phyloP scores from a whole-genome alignment of 2,888 invertebrate species.

The Andrena fulva region DNA sequence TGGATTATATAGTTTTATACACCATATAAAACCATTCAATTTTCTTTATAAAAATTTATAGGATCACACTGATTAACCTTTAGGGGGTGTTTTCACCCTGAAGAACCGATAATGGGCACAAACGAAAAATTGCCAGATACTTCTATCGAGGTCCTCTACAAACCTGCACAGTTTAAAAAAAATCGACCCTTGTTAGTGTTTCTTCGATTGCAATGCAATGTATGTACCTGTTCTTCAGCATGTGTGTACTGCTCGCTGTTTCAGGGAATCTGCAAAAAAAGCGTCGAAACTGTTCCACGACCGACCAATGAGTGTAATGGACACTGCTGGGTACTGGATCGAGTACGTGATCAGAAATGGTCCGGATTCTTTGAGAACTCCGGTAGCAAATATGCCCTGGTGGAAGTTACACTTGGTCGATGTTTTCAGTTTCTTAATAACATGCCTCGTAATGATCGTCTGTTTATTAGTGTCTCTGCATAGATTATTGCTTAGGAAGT shows the following conservation, averaged over 20 bases:
- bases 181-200: no score
- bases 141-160: no score
- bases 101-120: no score
- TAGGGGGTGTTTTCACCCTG: no score
- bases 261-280: slow-evolving; percentile 61
- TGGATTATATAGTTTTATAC: no score
- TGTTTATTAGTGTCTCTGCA: not conserved
- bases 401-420: slow-evolving; percentile 76
- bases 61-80: no score
- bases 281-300: slow-evolving; percentile 72
- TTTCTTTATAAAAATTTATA: no score
- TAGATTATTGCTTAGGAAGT: not conserved
- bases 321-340: slow-evolving; percentile 76
- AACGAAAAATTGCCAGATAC: no score
- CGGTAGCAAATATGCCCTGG: slow-evolving; percentile 70
- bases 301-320: slow-evolving; percentile 73
- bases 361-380: slow-evolving; percentile 69
- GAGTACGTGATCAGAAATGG: slow-evolving; percentile 79
- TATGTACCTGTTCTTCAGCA: not conserved
- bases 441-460: not conserved
- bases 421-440: slow-evolving; percentile 64
- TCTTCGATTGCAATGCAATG: no score
- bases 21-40: no score
- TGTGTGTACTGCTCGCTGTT: slow-evolving; percentile 25
- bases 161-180: no score